Evolutionary conservation across 2,888 invertebrate species (phyloP).

Genomic region (Drosophila multiciliata): DNA sequence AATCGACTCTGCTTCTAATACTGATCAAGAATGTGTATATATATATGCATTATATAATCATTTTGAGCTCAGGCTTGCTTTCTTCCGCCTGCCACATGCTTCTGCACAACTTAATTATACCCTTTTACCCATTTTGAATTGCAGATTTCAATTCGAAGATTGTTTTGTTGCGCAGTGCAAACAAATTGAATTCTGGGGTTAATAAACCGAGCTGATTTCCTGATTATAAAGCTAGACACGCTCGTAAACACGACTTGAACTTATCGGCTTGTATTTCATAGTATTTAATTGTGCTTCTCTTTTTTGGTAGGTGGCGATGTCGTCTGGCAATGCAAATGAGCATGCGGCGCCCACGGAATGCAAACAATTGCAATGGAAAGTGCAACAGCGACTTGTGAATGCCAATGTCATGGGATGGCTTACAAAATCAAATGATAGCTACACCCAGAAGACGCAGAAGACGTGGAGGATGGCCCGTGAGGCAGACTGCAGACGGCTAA

Average conservation of each 20-base stretch:
- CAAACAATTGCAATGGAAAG: conserved; percentile 50
- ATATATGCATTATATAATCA: neutral
- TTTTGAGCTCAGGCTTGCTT: neutral
- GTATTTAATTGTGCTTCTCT: neutral
- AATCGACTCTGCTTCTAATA: neutral
- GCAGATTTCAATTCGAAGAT: neutral
- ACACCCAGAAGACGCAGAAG: conserved; percentile 21
- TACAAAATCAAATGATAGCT: conserved; percentile 65
- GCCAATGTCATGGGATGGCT: conserved; percentile 25
- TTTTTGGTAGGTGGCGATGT: conserved; percentile 1
- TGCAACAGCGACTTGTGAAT: conserved; percentile 36
- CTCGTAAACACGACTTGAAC: conserved; percentile 22
- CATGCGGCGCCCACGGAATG: conserved; percentile 31
- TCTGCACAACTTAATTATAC: neutral
- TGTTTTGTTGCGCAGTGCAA: conserved; percentile 12
- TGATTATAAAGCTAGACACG: conserved; percentile 19
- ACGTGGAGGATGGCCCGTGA: neutral
- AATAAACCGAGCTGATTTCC: conserved; percentile 36
- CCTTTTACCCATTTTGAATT: neutral
- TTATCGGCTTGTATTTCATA: conserved; percentile 12
- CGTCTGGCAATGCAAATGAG: conserved; percentile 28
- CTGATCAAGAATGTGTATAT: neutral
- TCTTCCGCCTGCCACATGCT: neutral
- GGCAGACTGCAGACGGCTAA: neutral
- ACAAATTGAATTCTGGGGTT: conserved; percentile 14